Percentiles rank a stretch among this genome's conserved stretches.
Evolutionary conservation across 2,888 invertebrate genomes (phyloP).

Genomic region (Folsomia manolachei): DNA sequence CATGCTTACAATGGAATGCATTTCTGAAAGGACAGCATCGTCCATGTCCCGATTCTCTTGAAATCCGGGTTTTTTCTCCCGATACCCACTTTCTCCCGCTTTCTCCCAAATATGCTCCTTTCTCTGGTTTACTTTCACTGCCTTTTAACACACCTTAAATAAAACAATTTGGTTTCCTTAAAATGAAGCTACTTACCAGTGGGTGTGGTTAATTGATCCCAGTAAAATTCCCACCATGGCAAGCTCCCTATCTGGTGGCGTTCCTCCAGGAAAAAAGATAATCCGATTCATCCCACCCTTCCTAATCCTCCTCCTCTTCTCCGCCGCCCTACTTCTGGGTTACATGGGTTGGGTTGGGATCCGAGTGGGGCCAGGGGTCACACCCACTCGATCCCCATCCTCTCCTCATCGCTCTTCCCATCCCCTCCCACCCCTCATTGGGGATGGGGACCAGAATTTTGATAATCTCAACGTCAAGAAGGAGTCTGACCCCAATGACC

Average conservation of each 20-base stretch:
- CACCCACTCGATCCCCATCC: background rate
- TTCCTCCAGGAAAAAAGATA: slow-evolving; percentile 25
- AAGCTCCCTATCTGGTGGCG: background rate
- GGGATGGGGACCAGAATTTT: slow-evolving; percentile 35
- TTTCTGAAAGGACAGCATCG: no score
- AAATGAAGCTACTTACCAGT: no score
- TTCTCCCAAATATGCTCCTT: no score
- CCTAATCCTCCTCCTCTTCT: slow-evolving; percentile 47
- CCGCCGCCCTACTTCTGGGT: slow-evolving; percentile 45
- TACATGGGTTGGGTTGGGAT: slow-evolving; percentile 48
- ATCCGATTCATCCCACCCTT: slow-evolving; percentile 49
- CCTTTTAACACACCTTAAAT: no score
- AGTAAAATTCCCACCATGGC: background rate
- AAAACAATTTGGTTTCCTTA: no score
- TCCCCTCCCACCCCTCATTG: slow-evolving; percentile 20
- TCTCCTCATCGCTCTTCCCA: background rate
- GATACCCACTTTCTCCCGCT: no score
- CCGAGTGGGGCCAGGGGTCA: background rate
- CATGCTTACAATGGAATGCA: no score
- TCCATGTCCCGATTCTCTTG: no score
- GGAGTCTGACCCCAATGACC: background rate
- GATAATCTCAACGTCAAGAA: slow-evolving; percentile 21
- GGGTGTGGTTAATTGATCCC: no score
- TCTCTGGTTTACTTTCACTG: no score
- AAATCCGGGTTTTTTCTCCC: no score